Base-by-base conservation (phyloP, 1,140 invertebrate genomes). In the Pachyrhynchus sulphureomaculatus region DNA sequence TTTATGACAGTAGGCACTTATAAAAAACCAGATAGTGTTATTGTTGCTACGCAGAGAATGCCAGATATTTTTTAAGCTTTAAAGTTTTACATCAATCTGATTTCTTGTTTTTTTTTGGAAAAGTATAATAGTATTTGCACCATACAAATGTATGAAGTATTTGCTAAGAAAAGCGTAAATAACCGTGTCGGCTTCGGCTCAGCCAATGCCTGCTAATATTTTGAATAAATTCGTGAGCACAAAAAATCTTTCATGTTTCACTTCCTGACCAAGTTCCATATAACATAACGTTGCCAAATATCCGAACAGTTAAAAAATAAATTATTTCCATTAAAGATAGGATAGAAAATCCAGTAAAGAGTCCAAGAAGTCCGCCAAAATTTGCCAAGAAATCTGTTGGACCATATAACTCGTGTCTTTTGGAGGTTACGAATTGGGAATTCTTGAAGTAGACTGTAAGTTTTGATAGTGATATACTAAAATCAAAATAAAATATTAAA, bases 291-390 rank as follows among this genome's bases (percentile, higher is more conserved):
- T 80, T 79, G 20, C 75, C 76, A 20, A 73, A 70, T 21, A 80
- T 71, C 56, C 80, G 75, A 4, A 82, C 67, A 0, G 80, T 79
- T 18, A 80, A 77, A 67, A 81, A 83, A 59, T 84, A 84, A 17
- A 83, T 65, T 12, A 84, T 74, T 68, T 84, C 83, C 24, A 83
- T 75, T 15, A 84, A 73, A 48, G 81, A 82, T 5, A 84, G 63
- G 20, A 81, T 74, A 2, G 82, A 84, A 51, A 84, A 81, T 55
- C 83, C 82, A 73, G 83, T 79, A 66, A 82, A 84, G 6, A 84
- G 75, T 9, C 82, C 82, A 29, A 84, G 64, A 4, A 84, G 68
- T 49, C 82, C 82, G 18, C 83, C 83, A 62, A 81, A 82, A 65
- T 82, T 82, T 42, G 81, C 81, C 42, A 83, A 67, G 63, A 83